Base-by-base conservation (phyloP, 2,797 vertebrate genomes). In the Karalla daura region DNA sequence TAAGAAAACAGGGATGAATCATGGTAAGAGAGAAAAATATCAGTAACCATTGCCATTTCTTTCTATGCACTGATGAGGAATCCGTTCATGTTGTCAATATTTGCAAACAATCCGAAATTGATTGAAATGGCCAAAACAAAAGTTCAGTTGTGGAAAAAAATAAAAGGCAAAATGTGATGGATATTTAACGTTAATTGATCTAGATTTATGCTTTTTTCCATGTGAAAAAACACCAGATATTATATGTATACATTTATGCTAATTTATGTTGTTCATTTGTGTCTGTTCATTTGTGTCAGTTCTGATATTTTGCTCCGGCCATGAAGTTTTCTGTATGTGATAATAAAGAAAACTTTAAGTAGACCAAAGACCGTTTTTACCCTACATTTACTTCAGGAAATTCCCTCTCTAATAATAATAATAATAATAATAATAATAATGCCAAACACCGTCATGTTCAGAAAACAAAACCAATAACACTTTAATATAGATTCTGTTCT, bases 401-500 rank as follows among this genome's bases (percentile, higher is more conserved):
- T n/a, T n/a, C n/a, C n/a, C n/a, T n/a, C n/a, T n/a, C n/a, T n/a
- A 45, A 45, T 25, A 45, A 45, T 24, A 44, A 24, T 25, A 24
- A 36, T 69, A 24, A 43, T 47, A 3, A 64, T 49, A 47, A 51
- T 70, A 45, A 46, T 63, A 63, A 58, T 53, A 36, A 37, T 63
- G 21, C 41, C 54, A 70, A 69, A 78, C 60, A 75, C 60, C 40
- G 50, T 65, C 9, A 52, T 81, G 18, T 90, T 92, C 85, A 88
- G 89, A 90, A 93, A 92, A 93, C 94, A 95, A 95, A 95, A 92
- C 92, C 94, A 96, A 94, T 93, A 96, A 96, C 94, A 96, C 94
- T 98, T 97, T 97, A 98, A 98, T 98, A 96, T 93, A 96, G 93
- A 94, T 94, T 94, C 93, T 96, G 94, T 92, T 93, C 94, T 94